phyloP scores from a whole-genome alignment of 2,888 invertebrate species.

The Neocrepidodera transversa region DNA sequence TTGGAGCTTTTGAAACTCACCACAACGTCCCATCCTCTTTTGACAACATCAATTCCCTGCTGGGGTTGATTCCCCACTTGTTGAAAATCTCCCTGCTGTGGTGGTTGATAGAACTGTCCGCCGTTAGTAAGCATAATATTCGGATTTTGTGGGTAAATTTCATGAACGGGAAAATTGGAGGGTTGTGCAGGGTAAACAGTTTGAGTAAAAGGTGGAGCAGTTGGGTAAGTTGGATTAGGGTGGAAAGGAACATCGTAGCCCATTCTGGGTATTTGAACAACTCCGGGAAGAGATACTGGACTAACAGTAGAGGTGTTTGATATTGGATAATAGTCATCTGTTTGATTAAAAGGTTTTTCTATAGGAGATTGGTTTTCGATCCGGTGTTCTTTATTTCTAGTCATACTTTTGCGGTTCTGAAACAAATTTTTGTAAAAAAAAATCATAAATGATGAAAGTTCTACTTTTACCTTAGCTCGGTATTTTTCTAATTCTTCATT shows the following conservation, averaged over 20 bases:
- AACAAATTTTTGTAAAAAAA: no score
- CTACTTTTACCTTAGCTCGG: conserved; percentile 37
- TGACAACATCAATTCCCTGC: conserved; percentile 39
- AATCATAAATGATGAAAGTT: no score
- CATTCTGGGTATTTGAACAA: conserved; percentile 55
- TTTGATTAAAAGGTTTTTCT: conserved; percentile 51
- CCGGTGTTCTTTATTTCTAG: conserved; percentile 53
- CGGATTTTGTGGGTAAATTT: conserved; percentile 37
- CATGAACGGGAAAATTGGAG: conserved; percentile 38
- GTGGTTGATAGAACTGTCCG: conserved; percentile 54
- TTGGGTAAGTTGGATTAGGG: conserved; percentile 41
- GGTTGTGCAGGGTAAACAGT: conserved; percentile 31
- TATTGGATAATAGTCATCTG: conserved; percentile 55
- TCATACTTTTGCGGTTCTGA: conserved; percentile 63
- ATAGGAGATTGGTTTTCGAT: conserved; percentile 55
- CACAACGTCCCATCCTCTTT: conserved; percentile 50
- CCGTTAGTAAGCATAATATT: conserved; percentile 52
- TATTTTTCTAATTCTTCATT: conserved; percentile 89
- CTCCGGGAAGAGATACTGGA: conserved; percentile 53
- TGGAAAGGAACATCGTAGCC: conserved; percentile 55
- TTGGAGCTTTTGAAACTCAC: conserved; percentile 41
- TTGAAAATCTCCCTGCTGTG: conserved; percentile 42
- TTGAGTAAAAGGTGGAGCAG: conserved; percentile 32
- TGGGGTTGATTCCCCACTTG: conserved; percentile 26
- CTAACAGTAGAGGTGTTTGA: conserved; percentile 50